phyloP scores from a whole-genome alignment of 2,888 invertebrate genomes.

The Rhorus exstirpatorius region DNA sequence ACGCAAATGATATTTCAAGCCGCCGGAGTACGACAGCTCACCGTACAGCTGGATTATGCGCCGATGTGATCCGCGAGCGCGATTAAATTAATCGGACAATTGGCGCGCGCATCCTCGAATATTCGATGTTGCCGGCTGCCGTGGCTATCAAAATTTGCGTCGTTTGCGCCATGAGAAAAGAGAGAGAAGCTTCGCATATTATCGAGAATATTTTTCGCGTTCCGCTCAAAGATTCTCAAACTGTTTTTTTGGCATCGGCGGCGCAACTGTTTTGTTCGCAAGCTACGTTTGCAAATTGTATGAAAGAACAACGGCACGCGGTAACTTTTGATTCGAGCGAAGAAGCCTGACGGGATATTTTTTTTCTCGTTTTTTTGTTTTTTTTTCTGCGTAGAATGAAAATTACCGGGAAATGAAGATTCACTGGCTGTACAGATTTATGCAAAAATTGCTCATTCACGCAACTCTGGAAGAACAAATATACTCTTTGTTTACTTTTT shows the following conservation, averaged over 20 bases:
- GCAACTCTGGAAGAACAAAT: too few species aligned
- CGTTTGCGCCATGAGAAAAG: slow-evolving; percentile 73
- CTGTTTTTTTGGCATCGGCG: too few species aligned
- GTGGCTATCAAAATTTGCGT: too few species aligned
- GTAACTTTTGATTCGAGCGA: background rate
- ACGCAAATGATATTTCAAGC: slow-evolving; percentile 98
- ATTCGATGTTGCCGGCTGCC: too few species aligned
- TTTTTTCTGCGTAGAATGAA: background rate
- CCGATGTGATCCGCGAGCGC: slow-evolving; percentile 88
- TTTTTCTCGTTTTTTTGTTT: background rate
- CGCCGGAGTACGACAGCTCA: slow-evolving; percentile 95
- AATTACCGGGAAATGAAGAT: too few species aligned
- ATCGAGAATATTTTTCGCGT: slow-evolving; percentile 71
- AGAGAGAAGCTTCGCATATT: too few species aligned
- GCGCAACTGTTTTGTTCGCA: slow-evolving; percentile 72
- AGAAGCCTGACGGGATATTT: too few species aligned
- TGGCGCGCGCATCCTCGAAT: too few species aligned
- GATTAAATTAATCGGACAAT: too few species aligned
- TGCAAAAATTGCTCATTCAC: too few species aligned
- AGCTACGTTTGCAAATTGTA: slow-evolving; percentile 77
- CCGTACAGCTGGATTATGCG: slow-evolving; percentile 97
- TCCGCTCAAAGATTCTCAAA: slow-evolving; percentile 73
- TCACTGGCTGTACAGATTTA: too few species aligned
- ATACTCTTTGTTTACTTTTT: too few species aligned
- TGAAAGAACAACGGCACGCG: slow-evolving; percentile 52